phyloP scores from a whole-genome alignment of 2,797 vertebrate species.

The Paratrypauchen microcephalus region DNA sequence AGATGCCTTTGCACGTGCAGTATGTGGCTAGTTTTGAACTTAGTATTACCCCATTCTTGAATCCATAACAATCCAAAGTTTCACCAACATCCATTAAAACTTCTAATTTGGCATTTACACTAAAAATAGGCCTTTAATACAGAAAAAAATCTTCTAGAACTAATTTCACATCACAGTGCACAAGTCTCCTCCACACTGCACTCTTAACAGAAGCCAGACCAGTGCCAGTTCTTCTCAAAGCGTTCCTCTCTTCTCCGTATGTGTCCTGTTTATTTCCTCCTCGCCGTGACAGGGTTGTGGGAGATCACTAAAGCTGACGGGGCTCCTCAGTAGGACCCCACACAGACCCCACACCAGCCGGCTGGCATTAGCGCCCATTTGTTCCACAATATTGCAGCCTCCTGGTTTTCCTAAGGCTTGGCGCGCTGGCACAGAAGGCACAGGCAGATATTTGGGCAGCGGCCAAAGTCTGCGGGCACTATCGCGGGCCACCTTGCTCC shows the following conservation, averaged over 20 bases:
- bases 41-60: not conserved
- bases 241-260: not conserved
- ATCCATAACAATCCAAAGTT: not conserved
- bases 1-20: too few relatives aligned
- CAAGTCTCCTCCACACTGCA: slow-evolving; percentile 9
- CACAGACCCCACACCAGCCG: slow-evolving; percentile 76
- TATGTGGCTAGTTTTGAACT: not conserved
- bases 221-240: slow-evolving; percentile 6
- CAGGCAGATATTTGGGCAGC: slow-evolving; percentile 89
- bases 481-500: slow-evolving; percentile 74
- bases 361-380: slow-evolving; percentile 88
- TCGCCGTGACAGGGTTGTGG: slow-evolving; percentile 26
- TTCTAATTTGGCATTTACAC: not conserved
- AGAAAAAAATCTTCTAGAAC: not conserved
- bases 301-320: slow-evolving; percentile 27
- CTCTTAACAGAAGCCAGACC: slow-evolving; percentile 24
- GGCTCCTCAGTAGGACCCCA: slow-evolving; percentile 59
- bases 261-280: slow-evolving; percentile 20
- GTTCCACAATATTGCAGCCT: slow-evolving; percentile 86
- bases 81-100: not conserved
- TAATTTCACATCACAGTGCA: slow-evolving; percentile 9
- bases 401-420: slow-evolving; percentile 83
- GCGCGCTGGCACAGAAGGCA: slow-evolving; percentile 89
- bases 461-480: slow-evolving; percentile 83
- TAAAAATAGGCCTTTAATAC: not conserved